Evolutionary conservation across 92 coral and sea anemone species (phyloP), one percentile per base, ranked within the genome.

Genomic region (Porites rus): DNA sequence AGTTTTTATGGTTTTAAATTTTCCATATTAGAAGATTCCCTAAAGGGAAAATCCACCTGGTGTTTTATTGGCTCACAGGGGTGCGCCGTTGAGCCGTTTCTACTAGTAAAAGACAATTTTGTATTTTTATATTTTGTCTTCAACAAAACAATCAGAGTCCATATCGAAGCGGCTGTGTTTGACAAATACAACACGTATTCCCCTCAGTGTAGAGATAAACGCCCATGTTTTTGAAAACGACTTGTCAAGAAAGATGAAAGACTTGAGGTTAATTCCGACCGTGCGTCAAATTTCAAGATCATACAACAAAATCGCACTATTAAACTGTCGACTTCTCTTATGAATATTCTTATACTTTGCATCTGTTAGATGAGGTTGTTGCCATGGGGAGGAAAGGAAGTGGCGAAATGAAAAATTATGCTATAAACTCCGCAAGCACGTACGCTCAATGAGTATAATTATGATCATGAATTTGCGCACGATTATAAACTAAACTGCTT

Each of bases 231-330:
- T 67, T 58, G 11, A 75, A 75, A 21, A 54, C 43, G 65, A 12
- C 65, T 22, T 75, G 50, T 53, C 50, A 56, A 75, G 58, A 16
- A 54, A 75, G 79, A 75, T 75, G 65, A 21, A 75, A 75, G 65
- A 14, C 24, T 21, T 75, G 28, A 52, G 24, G 7, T n/a, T 1
- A 74, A n/a, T 20, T 74, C 78, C 46, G 78, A 52, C 46, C 51
- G 58, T 8, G 22, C 25, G 20, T 51, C 60, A 20, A n/a, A 75
- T 51, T 54, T 67, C 72, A 67, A 67, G 46, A 22, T 10, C 1
- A 54, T 12, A 4, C 11, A 67, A 25, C 61, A 14, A 65, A 38
- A 38, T 38, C 20, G 79, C 21, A 4, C 16, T 3, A 4, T 17
- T 18, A 74, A 67, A 67, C 38, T 74, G 21, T 20, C 79, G 38